phyloP scores from a whole-genome alignment of 2,888 invertebrate species.

The Diploptera punctata region DNA sequence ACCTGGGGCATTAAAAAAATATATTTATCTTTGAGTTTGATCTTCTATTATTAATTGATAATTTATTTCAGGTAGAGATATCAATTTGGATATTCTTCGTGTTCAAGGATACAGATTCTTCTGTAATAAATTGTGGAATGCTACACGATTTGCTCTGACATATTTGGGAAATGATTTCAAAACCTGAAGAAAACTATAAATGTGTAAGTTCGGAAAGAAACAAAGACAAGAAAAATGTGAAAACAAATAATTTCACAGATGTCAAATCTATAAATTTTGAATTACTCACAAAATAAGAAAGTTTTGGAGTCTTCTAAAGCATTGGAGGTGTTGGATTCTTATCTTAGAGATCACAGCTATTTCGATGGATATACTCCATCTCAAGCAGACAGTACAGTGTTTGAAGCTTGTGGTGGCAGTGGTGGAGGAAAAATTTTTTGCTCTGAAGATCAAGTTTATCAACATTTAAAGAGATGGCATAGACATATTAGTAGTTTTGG shows the following conservation, averaged over 20 bases:
- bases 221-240: background rate
- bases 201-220: conserved; percentile 31
- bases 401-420: conserved; percentile 46
- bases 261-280: conserved; percentile 15
- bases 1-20: too few species aligned
- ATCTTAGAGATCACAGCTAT: conserved; percentile 55
- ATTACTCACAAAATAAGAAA: background rate
- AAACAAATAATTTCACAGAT: background rate
- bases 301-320: conserved; percentile 9
- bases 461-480: conserved; percentile 56
- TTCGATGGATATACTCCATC: conserved; percentile 56
- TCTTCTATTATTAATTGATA: background rate
- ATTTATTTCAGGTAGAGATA: conserved; percentile 76
- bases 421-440: conserved; percentile 23
- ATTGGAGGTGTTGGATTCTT: conserved; percentile 51
- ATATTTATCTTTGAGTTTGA: background rate
- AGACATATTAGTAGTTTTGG: conserved; percentile 53
- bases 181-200: conserved; percentile 33
- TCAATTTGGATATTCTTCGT: conserved; percentile 94
- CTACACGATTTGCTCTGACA: conserved; percentile 86
- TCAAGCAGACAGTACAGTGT: conserved; percentile 53
- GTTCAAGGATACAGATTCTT: conserved; percentile 95
- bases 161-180: conserved; percentile 49
- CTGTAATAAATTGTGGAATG: conserved; percentile 99
- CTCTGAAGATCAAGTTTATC: conserved; percentile 43